Evolutionary conservation across 1,140 invertebrate genomes (phyloP).

Genomic region (Temnothorax curvispinosus): DNA sequence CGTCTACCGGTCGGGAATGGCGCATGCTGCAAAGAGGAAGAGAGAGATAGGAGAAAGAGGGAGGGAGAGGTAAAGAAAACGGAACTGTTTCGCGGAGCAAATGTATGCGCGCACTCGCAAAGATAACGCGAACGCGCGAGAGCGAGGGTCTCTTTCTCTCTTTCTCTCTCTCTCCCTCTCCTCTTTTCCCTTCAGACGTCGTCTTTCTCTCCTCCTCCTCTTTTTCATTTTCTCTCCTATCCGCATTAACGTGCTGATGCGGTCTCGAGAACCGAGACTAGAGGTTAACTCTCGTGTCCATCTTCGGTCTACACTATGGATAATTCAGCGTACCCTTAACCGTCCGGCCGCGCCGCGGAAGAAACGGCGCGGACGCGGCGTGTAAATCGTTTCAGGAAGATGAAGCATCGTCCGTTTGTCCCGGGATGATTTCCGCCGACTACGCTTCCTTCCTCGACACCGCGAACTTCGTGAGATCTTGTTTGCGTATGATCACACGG

Average conservation of each 20-base stretch:
- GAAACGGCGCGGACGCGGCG: constrained; percentile 51
- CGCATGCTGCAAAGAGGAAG: constrained; percentile 15
- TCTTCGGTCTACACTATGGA: constrained; percentile 75
- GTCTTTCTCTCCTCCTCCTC: constrained; percentile 27
- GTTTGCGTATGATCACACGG: constrained; percentile 44
- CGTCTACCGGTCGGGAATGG: constrained; percentile 78
- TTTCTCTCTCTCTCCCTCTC: background rate
- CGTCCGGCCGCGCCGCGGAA: constrained; percentile 65
- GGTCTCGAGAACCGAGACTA: constrained; percentile 69
- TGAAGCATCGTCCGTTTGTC: constrained; percentile 58
- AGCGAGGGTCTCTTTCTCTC: background rate
- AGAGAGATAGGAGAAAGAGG: constrained; percentile 29
- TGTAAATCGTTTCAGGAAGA: constrained; percentile 62
- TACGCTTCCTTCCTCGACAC: constrained; percentile 14
- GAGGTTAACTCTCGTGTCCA: constrained; percentile 77
- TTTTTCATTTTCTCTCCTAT: constrained; percentile 63
- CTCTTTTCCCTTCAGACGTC: constrained; percentile 6
- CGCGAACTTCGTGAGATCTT: constrained; percentile 37
- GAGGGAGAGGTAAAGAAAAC: constrained; percentile 73
- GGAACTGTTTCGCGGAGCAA: constrained; percentile 76
- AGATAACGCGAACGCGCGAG: constrained; percentile 78
- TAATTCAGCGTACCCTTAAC: constrained; percentile 78
- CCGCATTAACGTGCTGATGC: constrained; percentile 75
- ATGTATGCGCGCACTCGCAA: constrained; percentile 77
- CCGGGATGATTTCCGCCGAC: constrained; percentile 29